Base-by-base conservation (phyloP, 2,797 vertebrate species). In the Euphonia xanthogaster region DNA sequence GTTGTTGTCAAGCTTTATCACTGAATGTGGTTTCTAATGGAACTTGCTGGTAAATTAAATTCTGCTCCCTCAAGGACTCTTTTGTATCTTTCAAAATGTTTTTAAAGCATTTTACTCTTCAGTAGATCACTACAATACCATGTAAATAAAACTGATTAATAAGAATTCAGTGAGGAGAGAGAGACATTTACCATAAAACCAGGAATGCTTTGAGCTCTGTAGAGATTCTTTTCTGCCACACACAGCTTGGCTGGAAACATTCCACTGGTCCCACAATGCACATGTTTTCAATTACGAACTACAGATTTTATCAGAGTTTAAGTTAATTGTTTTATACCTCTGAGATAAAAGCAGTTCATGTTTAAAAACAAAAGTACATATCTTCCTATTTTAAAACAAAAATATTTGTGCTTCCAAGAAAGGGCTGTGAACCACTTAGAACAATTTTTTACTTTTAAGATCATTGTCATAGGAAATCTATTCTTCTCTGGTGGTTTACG, bases 141-240 rank as follows among this genome's bases (percentile, higher is more conserved):
- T 84, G 96, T 95, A 98, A 97, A 97, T 96, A 98, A 97, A 97
- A 94, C 83, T 96, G 96, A 97, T 97, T 98, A 97, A 96, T 97
- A 97, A 97, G 97, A 97, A 96, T 95, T 96, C 95, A 95, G 79
- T 80, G 96, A 97, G 97, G 96, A 96, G 94, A 94, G 93, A 95
- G 90, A 96, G 91, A 96, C 95, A 97, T 95, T 97, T 82, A 82
- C 96, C 94, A 95, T 98, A 97, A 98, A 97, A 97, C 65, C 75
- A 96, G 79, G 96, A 98, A 97, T 95, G 96, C 95, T 97, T 96
- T 95, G 97, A 96, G 93, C 96, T 97, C 94, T 87, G 94, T 68
- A 72, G 94, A 97, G 97, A 97, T 96, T 97, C 96, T 89, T 96
- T 96, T 96, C 95, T 94, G 97, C 96, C 97, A 97, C 97, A 97